A percentile compares a stretch with the other conserved stretches of the same genome.
Evolutionary conservation across 2,888 invertebrate species (phyloP).

Genomic region (Aspidiotus rigidus): DNA sequence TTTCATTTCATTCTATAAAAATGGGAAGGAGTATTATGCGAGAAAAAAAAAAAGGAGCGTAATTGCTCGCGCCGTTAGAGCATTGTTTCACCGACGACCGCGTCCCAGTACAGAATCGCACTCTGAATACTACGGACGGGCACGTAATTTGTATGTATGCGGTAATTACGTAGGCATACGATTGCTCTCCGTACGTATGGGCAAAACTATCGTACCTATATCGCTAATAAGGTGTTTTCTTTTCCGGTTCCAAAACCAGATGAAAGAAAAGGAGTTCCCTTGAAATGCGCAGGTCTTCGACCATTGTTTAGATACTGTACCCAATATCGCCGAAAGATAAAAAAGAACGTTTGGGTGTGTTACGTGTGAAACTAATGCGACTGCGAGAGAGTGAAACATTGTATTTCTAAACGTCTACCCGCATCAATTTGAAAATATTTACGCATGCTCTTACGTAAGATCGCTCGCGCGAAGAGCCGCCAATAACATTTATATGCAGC

Average conservation of each 20-base stretch:
- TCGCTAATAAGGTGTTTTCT: background rate
- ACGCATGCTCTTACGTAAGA: no score
- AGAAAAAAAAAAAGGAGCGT: background rate
- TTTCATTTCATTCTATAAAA: background rate
- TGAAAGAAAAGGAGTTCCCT: background rate
- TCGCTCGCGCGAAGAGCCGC: no score
- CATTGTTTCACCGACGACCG: background rate
- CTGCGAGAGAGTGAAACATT: no score
- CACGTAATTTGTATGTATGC: background rate
- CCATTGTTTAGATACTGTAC: no score
- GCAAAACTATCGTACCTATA: background rate
- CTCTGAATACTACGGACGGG: no score
- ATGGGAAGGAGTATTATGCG: background rate
- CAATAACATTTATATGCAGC: no score
- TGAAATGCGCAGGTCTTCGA: no score
- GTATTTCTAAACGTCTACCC: no score
- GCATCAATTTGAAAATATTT: no score
- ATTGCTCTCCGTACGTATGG: background rate
- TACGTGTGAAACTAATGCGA: no score
- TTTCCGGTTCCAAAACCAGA: background rate
- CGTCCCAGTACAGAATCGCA: background rate
- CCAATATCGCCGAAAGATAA: no score
- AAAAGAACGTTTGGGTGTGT: no score
- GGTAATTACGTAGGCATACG: background rate
- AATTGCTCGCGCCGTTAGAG: slow-evolving; percentile 2